Evolutionary conservation across 2,113 vertebrate genomes (phyloP).

Genomic region (Hypanus sabinus): DNA sequence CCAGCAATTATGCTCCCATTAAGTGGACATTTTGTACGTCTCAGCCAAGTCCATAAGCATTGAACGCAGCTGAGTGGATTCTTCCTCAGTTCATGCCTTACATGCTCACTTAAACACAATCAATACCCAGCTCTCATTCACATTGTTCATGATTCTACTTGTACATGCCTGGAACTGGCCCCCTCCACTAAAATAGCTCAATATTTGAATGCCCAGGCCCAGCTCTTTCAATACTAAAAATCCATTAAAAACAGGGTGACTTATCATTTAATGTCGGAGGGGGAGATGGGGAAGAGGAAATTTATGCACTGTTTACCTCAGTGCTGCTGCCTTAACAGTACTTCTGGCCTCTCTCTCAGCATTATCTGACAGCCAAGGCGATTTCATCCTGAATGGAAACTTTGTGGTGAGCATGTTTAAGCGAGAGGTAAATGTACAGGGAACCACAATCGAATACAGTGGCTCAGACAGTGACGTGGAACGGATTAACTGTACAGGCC

Average conservation of each 20-base stretch:
- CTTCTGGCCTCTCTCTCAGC: constrained; percentile 55
- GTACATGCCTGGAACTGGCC: background rate
- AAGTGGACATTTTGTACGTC: background rate
- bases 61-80: background rate
- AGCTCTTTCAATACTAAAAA: too few species aligned
- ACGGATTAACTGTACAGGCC: constrained; percentile 86
- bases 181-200: background rate
- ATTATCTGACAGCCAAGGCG: constrained; percentile 78
- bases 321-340: background rate
- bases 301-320: background rate
- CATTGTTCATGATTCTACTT: too few species aligned
- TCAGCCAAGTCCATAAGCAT: background rate
- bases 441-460: constrained; percentile 83
- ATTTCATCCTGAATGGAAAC: constrained; percentile 89
- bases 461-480: constrained; percentile 83
- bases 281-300: background rate
- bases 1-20: background rate
- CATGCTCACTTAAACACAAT: too few species aligned
- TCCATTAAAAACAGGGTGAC: too few species aligned
- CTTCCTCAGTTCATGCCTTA: background rate
- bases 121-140: too few species aligned
- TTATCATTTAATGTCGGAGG: background rate
- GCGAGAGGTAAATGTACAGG: constrained; percentile 79
- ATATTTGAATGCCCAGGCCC: background rate
- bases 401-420: constrained; percentile 95